Evolutionary conservation across 2,797 vertebrate species (phyloP).

Genomic region (Acrossocheilus wenchowensis): DNA sequence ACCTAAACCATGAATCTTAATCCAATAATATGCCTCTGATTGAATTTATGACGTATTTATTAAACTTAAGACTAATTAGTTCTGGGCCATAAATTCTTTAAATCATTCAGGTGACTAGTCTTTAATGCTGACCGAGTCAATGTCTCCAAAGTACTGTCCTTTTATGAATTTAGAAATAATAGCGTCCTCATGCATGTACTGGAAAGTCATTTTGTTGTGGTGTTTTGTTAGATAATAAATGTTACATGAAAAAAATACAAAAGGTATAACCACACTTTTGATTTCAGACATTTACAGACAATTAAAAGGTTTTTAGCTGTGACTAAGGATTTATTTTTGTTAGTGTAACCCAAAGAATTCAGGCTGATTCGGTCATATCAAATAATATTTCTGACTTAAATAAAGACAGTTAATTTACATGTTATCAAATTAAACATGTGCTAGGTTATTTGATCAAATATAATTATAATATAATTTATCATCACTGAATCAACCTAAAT

Average conservation of each 20-base stretch:
- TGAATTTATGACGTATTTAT: slow-evolving; percentile 82
- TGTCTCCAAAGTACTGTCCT: slow-evolving; percentile 46
- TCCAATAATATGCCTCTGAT: slow-evolving; percentile 74
- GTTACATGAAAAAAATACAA: not conserved
- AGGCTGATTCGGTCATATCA: not conserved
- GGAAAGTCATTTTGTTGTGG: slow-evolving; percentile 13
- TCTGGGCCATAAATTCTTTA: slow-evolving; percentile 77
- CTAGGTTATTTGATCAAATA: not conserved
- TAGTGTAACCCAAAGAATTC: not conserved
- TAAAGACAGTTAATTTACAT: not conserved
- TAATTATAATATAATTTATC: not conserved
- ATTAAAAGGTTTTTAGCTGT: not conserved
- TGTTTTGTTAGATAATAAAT: slow-evolving; percentile 16
- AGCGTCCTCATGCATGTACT: slow-evolving; percentile 17
- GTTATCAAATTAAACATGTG: not conserved
- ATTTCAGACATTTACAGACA: not conserved
- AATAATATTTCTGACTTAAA: not conserved
- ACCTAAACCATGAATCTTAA: slow-evolving; percentile 75
- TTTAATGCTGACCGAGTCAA: slow-evolving; percentile 47
- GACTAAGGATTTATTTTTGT: not conserved
- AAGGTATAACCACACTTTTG: not conserved
- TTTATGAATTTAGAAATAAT: slow-evolving; percentile 44
- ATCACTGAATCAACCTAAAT: not conserved
- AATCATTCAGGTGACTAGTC: slow-evolving; percentile 70
- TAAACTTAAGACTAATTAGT: slow-evolving; percentile 83